Conservation (phyloP, 1,140 invertebrate species). For the Danaus plexippus region DNA sequence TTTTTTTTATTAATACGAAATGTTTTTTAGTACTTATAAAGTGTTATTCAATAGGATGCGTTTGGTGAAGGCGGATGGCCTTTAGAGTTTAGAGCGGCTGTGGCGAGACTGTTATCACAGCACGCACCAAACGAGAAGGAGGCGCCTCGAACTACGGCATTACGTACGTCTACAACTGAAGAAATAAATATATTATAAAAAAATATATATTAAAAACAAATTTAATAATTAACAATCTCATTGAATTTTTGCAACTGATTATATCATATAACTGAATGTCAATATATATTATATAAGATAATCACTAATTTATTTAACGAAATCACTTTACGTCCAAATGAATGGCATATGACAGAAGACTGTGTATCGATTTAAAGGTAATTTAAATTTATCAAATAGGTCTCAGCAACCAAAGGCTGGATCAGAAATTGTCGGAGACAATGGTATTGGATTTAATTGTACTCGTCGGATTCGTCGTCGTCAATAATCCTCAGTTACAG, state of each 20-base stretch:
- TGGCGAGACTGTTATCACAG: constrained; percentile 49
- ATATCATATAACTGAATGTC: no score
- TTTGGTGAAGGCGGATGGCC: constrained; percentile 59
- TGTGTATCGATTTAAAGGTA: no score
- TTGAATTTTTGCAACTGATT: no score
- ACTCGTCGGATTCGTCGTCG: constrained; percentile 69
- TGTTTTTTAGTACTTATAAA: no score
- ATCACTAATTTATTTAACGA: no score
- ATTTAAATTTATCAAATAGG: constrained; percentile 17
- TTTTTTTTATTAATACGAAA: no score
- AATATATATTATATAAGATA: no score
- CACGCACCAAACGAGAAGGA: constrained; percentile 59
- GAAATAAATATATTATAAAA: no score
- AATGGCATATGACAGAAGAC: no score
- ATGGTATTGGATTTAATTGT: constrained; percentile 73
- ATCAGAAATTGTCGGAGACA: constrained; percentile 56
- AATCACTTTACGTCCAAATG: no score
- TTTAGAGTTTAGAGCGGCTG: constrained; percentile 56
- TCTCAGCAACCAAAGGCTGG: constrained; percentile 37
- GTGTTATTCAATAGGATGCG: constrained; percentile 47
- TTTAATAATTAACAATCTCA: no score
- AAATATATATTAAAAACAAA: no score
- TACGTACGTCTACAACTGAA: constrained; percentile 35
- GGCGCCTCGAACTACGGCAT: constrained; percentile 34
- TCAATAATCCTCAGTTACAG: constrained; percentile 71